A percentile compares a stretch with the other conserved stretches of the same genome.
Conservation (phyloP, 2,797 vertebrate species). For the Oreochromis grahami region DNA sequence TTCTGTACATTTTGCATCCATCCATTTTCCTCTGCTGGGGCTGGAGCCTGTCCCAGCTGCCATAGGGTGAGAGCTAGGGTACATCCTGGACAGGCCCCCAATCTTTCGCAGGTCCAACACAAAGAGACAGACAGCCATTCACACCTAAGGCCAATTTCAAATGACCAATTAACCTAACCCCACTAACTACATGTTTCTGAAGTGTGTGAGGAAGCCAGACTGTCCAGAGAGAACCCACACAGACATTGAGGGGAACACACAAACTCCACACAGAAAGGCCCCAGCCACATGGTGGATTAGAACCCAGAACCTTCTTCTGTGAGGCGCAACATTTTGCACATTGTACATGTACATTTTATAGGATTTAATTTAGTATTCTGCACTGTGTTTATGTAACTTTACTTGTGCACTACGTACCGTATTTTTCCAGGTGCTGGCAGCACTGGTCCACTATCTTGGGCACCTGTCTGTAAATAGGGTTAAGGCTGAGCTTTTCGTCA, state of each 20-base stretch:
- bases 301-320: not conserved
- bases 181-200: not conserved
- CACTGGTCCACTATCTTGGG: constrained; percentile 93
- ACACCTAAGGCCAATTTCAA: not conserved
- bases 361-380: not conserved
- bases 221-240: not conserved
- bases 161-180: not conserved
- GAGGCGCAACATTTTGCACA: not conserved
- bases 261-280: not conserved
- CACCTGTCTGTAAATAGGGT: constrained; percentile 97
- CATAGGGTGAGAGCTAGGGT: not conserved
- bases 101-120: not conserved
- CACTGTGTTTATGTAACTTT: not conserved
- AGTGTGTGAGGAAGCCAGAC: not conserved
- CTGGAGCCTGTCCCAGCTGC: not conserved
- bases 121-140: not conserved
- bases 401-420: constrained; percentile 75
- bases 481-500: constrained; percentile 94
- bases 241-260: not conserved
- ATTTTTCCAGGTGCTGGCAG: constrained; percentile 94
- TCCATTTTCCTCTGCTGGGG: not conserved
- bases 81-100: not conserved
- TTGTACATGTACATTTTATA: not conserved
- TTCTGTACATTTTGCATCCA: not conserved
- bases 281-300: not conserved